Evolutionary conservation across 64 coral and sea anemone species (phyloP), one percentile per base, ranked within the genome.

Genomic region (Pocillopora verrucosa): DNA sequence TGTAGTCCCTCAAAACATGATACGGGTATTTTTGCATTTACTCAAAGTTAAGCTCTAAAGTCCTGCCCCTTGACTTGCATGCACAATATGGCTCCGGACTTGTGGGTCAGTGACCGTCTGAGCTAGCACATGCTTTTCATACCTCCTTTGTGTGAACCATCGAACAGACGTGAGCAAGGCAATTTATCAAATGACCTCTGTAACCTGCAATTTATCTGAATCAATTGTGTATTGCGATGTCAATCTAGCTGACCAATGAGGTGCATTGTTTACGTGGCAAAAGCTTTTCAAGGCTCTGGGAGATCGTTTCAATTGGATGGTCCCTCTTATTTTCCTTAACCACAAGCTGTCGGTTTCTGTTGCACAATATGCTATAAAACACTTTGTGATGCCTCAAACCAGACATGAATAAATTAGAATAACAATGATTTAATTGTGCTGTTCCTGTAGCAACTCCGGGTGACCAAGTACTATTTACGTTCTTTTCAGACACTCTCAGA

Each of bases 71-170:
- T 85, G 82, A 85, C 82, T 85, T 37, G 0, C 11, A 1, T 57
- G 26, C 16, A 72, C 35, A 72, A 20, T 72, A 56, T 85, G 82
- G 51, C 63, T 85, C 65, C 17, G 41, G 60, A 84, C 80, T 84
- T 25, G 22, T 72, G 65, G 82, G 82, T 85, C 82, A 85, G 56
- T 85, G 82, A 85, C 63, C 82, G 64, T 72, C 80, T 68, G 80
- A 45, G 36, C n/a, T 10, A 9, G 13, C 10, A 16, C 82, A 85
- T 85, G 26, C 65, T 13, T 70, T 20, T 72, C 82, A 72, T 85
- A 85, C 57, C 45, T 85, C 62, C 25, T 22, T 56, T 72, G 36
- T 72, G 13, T 65, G 37, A n/a, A 36, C 60, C 61, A n/a, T 19
- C 11, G 3, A 51, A 51, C 41, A 51, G 7, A 51, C 41, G 41